Evolutionary conservation across 2,797 vertebrate genomes (phyloP).

Genomic region (Sciurus carolinensis): DNA sequence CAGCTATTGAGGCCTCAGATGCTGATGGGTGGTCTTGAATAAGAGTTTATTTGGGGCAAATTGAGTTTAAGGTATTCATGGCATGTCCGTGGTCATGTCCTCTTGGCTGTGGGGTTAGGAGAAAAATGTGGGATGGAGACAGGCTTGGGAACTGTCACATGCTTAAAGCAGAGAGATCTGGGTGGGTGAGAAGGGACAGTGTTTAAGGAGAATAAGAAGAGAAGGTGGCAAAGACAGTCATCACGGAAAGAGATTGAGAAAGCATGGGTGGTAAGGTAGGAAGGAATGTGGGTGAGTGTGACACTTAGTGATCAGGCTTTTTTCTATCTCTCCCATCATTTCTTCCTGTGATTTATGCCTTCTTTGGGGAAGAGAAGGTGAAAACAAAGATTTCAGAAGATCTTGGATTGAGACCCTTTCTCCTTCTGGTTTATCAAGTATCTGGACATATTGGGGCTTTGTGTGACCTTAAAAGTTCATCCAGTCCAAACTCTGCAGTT

Average conservation of each 20-base stretch:
- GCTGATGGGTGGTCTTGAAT: background rate
- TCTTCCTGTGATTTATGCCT: background rate
- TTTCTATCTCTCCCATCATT: background rate
- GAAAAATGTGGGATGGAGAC: background rate
- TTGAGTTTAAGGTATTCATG: constrained; percentile 10
- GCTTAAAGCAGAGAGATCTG: background rate
- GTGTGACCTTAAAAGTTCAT: background rate
- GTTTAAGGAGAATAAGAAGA: background rate
- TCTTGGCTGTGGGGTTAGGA: background rate
- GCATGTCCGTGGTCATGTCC: background rate
- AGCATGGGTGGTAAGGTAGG: background rate
- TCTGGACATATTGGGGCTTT: background rate
- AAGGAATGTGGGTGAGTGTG: background rate
- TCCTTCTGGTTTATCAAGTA: background rate
- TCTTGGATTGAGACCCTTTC: background rate
- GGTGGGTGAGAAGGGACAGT: background rate
- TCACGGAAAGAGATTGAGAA: background rate
- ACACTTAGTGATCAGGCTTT: background rate
- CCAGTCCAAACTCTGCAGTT: background rate
- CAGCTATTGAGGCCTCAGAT: background rate
- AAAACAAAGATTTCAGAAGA: background rate
- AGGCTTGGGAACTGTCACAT: background rate
- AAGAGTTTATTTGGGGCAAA: background rate
- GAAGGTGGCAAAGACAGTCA: background rate
- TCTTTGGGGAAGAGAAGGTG: background rate